Evolutionary conservation across 2,797 vertebrate genomes (phyloP).

Genomic region (Epinephelus coioides): DNA sequence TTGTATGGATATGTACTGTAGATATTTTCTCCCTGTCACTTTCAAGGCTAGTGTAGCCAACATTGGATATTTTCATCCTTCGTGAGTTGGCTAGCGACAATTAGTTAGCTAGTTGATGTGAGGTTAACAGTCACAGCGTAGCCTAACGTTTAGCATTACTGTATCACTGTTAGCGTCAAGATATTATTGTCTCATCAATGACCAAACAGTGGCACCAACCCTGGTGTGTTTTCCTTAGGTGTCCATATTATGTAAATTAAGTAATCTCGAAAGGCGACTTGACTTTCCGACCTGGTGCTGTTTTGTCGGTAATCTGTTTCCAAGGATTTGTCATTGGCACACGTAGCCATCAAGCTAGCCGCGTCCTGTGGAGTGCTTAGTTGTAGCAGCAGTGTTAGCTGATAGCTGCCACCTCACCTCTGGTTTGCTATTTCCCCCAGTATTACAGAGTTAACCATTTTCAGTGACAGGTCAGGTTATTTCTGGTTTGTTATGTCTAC

Average conservation of each 20-base stretch:
- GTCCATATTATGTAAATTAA: constrained; percentile 38
- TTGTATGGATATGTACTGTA: background rate
- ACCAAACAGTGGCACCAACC: too few relatives aligned
- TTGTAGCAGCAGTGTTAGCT: constrained; percentile 21
- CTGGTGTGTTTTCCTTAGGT: background rate
- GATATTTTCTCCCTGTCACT: background rate
- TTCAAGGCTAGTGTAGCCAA: background rate
- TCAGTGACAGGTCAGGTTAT: background rate
- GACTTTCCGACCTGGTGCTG: constrained; percentile 50
- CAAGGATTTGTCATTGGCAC: constrained; percentile 64
- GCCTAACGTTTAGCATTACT: constrained; percentile 13
- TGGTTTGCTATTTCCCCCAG: constrained; percentile 11
- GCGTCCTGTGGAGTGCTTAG: constrained; percentile 38
- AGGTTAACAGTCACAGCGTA: constrained; percentile 30
- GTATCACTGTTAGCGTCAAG: background rate
- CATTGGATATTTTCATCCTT: constrained; percentile 11
- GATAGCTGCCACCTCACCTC: constrained; percentile 63
- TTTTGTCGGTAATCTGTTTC: constrained; percentile 66
- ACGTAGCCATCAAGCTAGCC: constrained; percentile 47
- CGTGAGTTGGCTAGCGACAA: constrained; percentile 34
- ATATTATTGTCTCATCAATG: background rate
- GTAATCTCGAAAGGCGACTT: constrained; percentile 37
- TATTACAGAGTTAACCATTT: background rate
- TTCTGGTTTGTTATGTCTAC: background rate
- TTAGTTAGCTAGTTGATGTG: constrained; percentile 23